Conservation (phyloP, 2,113 vertebrate genomes). For the Aegithalos caudatus region DNA sequence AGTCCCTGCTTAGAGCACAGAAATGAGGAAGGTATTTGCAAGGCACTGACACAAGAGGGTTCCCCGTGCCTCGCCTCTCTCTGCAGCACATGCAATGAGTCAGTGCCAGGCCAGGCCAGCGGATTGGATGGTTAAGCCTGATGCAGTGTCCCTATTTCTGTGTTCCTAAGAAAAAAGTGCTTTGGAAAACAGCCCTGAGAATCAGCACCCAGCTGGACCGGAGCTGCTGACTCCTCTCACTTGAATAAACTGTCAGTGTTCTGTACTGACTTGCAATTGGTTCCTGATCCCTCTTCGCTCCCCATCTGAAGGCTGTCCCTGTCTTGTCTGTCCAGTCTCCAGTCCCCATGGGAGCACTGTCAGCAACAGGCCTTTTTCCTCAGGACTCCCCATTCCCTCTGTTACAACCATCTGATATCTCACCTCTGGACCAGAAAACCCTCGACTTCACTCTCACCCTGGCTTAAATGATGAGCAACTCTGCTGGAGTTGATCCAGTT, state of each 20-base stretch:
- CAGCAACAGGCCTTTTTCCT: background rate
- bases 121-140: background rate
- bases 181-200: background rate
- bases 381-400: background rate
- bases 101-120: no score
- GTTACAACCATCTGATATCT: fast-evolving
- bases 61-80: fast-evolving
- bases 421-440: background rate
- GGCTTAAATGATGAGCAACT: background rate
- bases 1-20: background rate
- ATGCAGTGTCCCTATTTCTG: background rate
- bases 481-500: fast-evolving
- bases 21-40: background rate
- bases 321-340: background rate
- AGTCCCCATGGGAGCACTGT: fast-evolving
- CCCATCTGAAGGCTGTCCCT: fast-evolving
- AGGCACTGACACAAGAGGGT: background rate
- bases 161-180: background rate
- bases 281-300: background rate
- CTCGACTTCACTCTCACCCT: fast-evolving
- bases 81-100: background rate
- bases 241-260: background rate
- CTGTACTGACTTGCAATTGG: fast-evolving
- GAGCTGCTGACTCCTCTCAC: background rate
- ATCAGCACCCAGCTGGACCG: background rate